These are phyloP conservation scores for Blastobasis lacticolella DNA, from an alignment of 2,888 invertebrate species.

Conservation along the genomic window DNA sequence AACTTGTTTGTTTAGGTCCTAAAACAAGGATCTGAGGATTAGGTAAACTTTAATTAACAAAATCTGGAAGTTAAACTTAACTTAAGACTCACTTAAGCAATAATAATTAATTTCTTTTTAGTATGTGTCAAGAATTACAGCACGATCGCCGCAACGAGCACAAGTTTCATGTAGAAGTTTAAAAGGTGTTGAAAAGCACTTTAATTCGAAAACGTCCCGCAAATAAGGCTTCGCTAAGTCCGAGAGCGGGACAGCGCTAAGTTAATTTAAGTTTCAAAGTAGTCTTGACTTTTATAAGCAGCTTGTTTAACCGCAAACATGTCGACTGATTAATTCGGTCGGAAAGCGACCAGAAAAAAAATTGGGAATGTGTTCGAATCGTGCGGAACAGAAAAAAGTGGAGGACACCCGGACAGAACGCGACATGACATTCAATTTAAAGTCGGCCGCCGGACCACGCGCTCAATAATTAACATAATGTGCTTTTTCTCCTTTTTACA, in stretches of 20 bases:
- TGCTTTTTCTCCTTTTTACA: constrained; percentile 72
- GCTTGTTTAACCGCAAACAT: neutral
- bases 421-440: constrained; percentile 72
- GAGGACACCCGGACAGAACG: constrained; percentile 29
- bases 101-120: no score
- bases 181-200: no score
- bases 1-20: no score
- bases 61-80: no score
- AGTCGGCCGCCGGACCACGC: constrained; percentile 59
- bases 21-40: neutral
- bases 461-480: constrained; percentile 74
- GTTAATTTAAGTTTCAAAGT: neutral
- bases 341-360: constrained; percentile 20
- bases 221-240: no score
- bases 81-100: no score
- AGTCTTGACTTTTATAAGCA: neutral
- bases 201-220: no score
- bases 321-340: constrained; percentile 17
- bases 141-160: no score
- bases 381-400: constrained; percentile 37
- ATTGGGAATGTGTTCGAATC: constrained; percentile 23
- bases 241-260: neutral
- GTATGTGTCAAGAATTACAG: no score
- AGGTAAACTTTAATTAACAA: neutral
- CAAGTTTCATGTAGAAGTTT: no score